These are phyloP conservation scores for Panthera leo DNA, from an alignment of 2,113 vertebrate species.

Conservation along the genomic window DNA sequence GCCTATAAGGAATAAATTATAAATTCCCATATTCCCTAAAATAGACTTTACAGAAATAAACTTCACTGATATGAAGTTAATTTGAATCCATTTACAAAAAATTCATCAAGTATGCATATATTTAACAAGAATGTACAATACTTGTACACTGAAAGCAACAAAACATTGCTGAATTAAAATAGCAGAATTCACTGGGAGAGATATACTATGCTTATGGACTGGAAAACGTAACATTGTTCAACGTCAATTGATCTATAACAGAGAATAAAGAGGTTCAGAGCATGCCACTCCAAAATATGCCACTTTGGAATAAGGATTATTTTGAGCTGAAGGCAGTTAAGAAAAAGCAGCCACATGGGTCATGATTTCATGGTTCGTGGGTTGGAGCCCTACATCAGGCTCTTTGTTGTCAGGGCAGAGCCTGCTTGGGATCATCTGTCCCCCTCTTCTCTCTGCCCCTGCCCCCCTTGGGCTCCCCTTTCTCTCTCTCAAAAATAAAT, in stretches of 20 bases:
- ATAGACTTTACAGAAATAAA: neutral
- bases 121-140: neutral
- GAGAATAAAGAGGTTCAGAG: neutral
- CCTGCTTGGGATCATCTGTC: no score
- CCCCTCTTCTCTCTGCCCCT: no score
- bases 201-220: neutral
- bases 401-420: no score
- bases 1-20: neutral
- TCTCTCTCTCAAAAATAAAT: no score
- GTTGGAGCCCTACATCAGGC: no score
- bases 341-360: neutral
- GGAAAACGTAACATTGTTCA: neutral
- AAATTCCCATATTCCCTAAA: neutral
- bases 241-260: neutral
- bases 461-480: no score
- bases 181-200: neutral
- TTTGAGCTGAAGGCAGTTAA: neutral
- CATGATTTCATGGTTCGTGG: no score
- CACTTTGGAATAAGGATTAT: neutral
- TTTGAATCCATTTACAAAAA: neutral
- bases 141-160: neutral
- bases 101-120: neutral
- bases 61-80: neutral
- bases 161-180: conserved; percentile 7
- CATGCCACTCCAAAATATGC: neutral